Conservation (phyloP, 2,797 vertebrate species). For the Labeo calbasu region DNA sequence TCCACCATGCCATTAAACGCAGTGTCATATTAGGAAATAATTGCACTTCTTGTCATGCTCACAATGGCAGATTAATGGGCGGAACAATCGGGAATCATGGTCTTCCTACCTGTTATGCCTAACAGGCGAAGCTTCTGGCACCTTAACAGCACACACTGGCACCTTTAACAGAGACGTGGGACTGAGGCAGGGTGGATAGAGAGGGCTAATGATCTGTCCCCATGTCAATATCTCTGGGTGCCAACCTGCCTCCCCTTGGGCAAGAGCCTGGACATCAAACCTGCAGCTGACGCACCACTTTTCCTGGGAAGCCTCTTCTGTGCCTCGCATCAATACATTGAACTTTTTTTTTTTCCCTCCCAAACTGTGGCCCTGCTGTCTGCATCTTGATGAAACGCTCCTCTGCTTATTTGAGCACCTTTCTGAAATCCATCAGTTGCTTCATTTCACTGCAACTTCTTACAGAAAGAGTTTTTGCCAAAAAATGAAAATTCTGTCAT, state of each 20-base stretch:
- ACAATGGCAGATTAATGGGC: constrained; percentile 38
- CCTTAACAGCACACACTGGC: constrained; percentile 54
- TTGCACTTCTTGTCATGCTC: constrained; percentile 41
- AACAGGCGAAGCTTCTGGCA: constrained; percentile 55
- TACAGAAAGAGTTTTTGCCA: neutral
- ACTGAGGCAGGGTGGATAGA: constrained; percentile 56
- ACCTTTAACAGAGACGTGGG: constrained; percentile 55
- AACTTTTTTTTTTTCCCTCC: constrained; percentile 41
- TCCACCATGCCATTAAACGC: constrained; percentile 32
- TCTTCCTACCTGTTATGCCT: constrained; percentile 49
- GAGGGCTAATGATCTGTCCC: constrained; percentile 65
- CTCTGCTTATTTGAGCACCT: constrained; percentile 48
- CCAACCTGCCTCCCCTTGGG: constrained; percentile 64
- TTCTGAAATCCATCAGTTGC: constrained; percentile 45
- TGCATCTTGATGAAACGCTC: constrained; percentile 50
- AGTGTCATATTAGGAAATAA: constrained; percentile 54
- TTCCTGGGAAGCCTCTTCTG: constrained; percentile 57
- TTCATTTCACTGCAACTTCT: neutral
- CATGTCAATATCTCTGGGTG: constrained; percentile 66
- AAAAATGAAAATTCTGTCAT: neutral
- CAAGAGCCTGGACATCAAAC: constrained; percentile 62
- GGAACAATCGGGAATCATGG: constrained; percentile 29
- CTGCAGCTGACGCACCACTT: constrained; percentile 60
- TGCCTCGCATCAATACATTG: constrained; percentile 56
- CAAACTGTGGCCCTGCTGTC: constrained; percentile 48